phyloP scores from a whole-genome alignment of 2,797 vertebrate species.

The Danio albolineatus region DNA sequence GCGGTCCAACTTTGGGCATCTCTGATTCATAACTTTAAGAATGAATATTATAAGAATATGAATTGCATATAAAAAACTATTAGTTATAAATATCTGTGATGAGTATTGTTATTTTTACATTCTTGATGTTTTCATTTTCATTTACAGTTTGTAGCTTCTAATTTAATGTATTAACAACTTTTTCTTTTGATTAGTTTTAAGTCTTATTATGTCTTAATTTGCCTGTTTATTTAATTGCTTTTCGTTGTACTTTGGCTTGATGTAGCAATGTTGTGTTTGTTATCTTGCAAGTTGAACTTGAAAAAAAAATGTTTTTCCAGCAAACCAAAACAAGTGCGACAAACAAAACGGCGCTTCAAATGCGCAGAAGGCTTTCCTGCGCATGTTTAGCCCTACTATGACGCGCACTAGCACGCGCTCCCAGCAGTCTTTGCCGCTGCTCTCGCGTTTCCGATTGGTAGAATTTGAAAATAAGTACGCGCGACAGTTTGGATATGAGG shows the following conservation, averaged over 20 bases:
- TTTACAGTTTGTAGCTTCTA: not conserved
- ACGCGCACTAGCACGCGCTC: not conserved
- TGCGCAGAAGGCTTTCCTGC: not conserved
- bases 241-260: not conserved
- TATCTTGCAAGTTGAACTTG: not conserved
- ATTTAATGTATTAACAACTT: no score
- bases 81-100: not conserved
- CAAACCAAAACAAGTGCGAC: not conserved
- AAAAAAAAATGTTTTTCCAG: not conserved
- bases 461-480: constrained; percentile 60
- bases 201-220: not conserved
- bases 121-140: not conserved
- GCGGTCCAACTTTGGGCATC: no score
- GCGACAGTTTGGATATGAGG: constrained; percentile 26
- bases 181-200: not conserved
- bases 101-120: not conserved
- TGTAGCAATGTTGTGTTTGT: not conserved
- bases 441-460: constrained; percentile 52
- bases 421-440: constrained; percentile 38
- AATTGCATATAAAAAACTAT: no score
- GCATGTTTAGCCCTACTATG: not conserved
- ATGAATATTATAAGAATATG: no score
- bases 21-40: no score
- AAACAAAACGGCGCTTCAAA: not conserved
- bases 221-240: not conserved